A percentile compares a stretch with the other conserved stretches of the same genome.
Conservation (phyloP, 2,888 invertebrate species). For the Caenorhabditis afra region DNA sequence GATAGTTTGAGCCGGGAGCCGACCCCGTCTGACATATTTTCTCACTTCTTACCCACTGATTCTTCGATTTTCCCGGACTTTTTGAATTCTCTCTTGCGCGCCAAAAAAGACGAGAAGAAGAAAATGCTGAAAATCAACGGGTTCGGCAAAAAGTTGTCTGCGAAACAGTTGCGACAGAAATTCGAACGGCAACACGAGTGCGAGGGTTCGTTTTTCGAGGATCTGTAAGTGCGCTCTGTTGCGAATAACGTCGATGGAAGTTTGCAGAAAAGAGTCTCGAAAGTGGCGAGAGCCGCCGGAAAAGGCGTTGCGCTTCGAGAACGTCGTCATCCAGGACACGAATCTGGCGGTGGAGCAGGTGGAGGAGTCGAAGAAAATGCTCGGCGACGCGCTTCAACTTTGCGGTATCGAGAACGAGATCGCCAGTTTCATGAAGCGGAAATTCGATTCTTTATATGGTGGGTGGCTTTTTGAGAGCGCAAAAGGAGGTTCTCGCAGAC, state of each 20-base stretch:
- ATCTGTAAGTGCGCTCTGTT: constrained; percentile 37
- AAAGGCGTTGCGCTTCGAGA: constrained; percentile 61
- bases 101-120: not conserved
- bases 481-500: no score
- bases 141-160: constrained; percentile 40
- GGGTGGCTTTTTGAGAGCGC: constrained; percentile 5
- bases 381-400: constrained; percentile 60
- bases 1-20: constrained; percentile 3
- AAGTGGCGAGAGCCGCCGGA: constrained; percentile 67
- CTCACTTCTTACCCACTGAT: no score
- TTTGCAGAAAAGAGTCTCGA: constrained; percentile 64
- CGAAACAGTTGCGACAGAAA: constrained; percentile 44
- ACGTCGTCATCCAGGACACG: constrained; percentile 54
- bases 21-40: no score
- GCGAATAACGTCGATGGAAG: no score
- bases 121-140: constrained; percentile 46
- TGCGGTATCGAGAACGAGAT: constrained; percentile 70
- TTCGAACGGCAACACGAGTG: constrained; percentile 52
- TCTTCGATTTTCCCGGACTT: not conserved
- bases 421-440: constrained; percentile 64
- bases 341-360: constrained; percentile 54
- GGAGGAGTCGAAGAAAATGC: constrained; percentile 48
- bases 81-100: not conserved
- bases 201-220: constrained; percentile 44
- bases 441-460: constrained; percentile 63